Conservation (phyloP, 2,888 invertebrate genomes). For the Crepidodera aurea region DNA sequence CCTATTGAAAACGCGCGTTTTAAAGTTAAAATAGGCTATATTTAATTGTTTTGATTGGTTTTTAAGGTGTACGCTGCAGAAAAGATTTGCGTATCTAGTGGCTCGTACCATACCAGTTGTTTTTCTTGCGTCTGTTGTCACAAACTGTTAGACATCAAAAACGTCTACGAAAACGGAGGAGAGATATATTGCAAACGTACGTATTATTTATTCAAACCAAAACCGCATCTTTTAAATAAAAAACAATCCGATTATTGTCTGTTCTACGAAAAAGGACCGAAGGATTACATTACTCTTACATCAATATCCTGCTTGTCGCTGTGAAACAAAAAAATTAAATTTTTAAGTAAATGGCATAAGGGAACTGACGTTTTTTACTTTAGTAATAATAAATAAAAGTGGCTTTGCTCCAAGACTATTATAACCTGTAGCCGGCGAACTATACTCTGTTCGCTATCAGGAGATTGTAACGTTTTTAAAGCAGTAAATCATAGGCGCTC, state of each 20-base stretch:
- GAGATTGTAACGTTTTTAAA: too few species aligned
- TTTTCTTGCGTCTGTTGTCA: slow-evolving; percentile 65
- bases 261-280: not conserved
- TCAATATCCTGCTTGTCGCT: not conserved
- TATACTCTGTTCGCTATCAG: too few species aligned
- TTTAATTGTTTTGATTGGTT: not conserved
- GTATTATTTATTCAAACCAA: slow-evolving; percentile 35
- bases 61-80: slow-evolving; percentile 58
- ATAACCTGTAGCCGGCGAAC: too few species aligned
- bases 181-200: slow-evolving; percentile 66
- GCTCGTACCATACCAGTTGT: slow-evolving; percentile 63
- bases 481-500: too few species aligned
- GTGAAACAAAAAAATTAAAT: not conserved
- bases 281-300: too few species aligned
- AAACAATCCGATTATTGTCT: not conserved
- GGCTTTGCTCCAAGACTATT: too few species aligned
- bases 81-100: slow-evolving; percentile 59
- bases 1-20: too few species aligned
- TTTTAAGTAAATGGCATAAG: not conserved
- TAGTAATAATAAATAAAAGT: too few species aligned
- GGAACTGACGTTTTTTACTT: too few species aligned
- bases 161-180: slow-evolving; percentile 62
- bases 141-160: slow-evolving; percentile 62
- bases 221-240: not conserved
- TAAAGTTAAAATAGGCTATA: too few species aligned